Evolutionary conservation across 2,113 vertebrate genomes (phyloP), one percentile per base, ranked within the genome.

Genomic region (Abramis brama): DNA sequence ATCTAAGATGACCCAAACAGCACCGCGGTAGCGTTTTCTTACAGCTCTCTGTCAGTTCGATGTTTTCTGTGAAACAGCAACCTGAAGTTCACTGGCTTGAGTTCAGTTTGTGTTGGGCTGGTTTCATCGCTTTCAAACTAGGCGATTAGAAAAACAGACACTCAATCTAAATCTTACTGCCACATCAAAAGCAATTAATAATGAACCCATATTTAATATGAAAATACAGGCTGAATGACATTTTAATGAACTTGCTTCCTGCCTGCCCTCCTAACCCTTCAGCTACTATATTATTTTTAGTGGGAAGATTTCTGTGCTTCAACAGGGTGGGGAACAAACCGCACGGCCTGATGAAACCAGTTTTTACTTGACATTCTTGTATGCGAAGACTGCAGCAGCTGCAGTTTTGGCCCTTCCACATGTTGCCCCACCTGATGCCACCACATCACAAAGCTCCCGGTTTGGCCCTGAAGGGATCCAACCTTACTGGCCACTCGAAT

Each of bases 321-420:
- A 79, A 45, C 55, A 68, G 55, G 70, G 85, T 86, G 64, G 86
- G 76, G 88, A 85, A 81, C 78, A 73, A 79, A 86, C 64, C 15
- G 27, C 64, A 87, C n/a, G 10, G 43, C 52, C 82, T 73, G 55
- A 66, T 52, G 77, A 84, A 79, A 85, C 80, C 82, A 81, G 73
- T 71, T 87, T 88, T 83, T n/a, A 79, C 85, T 84, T 87, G 66
- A 83, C 87, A 87, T 91, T 90, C 87, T 84, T 81, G 50, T 13
- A 55, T 25, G 39, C 1, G 10, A 75, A 81, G 57, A 27, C 33
- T 55, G 36, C 62, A 88, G 75, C 83, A 74, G 83, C 70, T 88
- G 79, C 62, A 55, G 21, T 60, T 5, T 52, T 64, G 60, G 68
- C 77, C 33, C 68, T 73, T 85, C 60, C 86, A 86, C 86, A 79